Conservation (phyloP, 2,797 vertebrate species). For the Hirundo rustica region DNA sequence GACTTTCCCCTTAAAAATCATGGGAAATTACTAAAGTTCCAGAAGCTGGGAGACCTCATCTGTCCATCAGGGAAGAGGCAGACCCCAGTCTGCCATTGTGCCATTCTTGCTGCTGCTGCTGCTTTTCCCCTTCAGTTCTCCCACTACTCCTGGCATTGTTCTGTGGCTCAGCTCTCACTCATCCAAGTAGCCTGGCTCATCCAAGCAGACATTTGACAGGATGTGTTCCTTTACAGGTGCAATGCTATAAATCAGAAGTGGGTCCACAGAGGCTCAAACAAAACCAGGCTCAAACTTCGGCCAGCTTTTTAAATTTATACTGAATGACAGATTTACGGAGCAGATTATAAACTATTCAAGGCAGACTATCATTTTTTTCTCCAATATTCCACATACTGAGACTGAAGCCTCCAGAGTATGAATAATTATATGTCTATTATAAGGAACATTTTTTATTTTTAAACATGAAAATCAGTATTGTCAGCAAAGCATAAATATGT, state of each 20-base stretch:
- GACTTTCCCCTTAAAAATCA: neutral
- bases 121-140: neutral
- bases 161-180: neutral
- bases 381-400: neutral
- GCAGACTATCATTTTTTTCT: neutral
- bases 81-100: neutral
- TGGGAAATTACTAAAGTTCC: neutral
- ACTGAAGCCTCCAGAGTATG: neutral
- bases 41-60: neutral
- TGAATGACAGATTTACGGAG: constrained; percentile 15
- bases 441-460: constrained; percentile 30
- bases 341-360: constrained; percentile 1
- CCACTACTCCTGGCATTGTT: accelerated
- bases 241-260: neutral
- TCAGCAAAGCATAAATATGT: neutral
- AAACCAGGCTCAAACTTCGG: neutral
- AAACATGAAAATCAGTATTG: neutral
- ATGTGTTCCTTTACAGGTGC: neutral
- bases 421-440: constrained; percentile 40
- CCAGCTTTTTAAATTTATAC: neutral
- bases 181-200: accelerated
- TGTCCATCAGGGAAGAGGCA: neutral
- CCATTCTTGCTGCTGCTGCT: neutral
- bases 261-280: neutral
- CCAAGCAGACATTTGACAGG: neutral